Base-by-base conservation (phyloP, 2,888 invertebrate genomes). In the Kuschelorhynchus macadamiae region DNA sequence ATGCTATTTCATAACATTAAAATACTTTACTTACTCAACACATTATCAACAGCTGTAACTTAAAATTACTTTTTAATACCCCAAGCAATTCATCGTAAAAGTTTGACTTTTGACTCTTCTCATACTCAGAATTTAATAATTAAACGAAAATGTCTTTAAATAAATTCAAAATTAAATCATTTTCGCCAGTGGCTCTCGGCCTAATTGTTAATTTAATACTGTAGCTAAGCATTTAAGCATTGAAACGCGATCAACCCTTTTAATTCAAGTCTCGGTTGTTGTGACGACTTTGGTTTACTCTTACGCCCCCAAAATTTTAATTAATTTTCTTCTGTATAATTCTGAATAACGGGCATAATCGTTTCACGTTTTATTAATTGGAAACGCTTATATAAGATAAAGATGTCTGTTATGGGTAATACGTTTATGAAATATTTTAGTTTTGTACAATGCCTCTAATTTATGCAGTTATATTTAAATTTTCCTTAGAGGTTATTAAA, bases 61-160 rank as follows among this genome's bases (percentile, higher is more conserved):
- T 49, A 50, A 61, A 61, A 61, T 61, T 52, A 25, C 52, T 52
- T 61, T 41, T 61, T 61, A 61, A 61, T 61, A 50, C 52, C 42
- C 32, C 61, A 61, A 52, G 49, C 60, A 49, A 16, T 36, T 21
- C 17, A 36, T 41, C 49, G 39, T 49, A 30, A 60, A 60, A 60
- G 39, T 60, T 60, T n/a, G 41, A 60, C 49, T 60, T 49, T 33
- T 49, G 60, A 49, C 49, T 49, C 60, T n/a, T 49, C 36, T 25
- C 30, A 12, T 44, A 16, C 42, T 44, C 41, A 14, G 20, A 61
- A 61, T 52, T 61, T 52, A 50, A 44, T 52, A 52, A 52, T 52
- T 52, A 25, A 8, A 42, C 50, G 52, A 50, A 18, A 61, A 52
- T 61, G 41, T 44, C 52, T 50, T 44, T 32, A 32, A 61, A 49